Evolutionary conservation across 2,888 invertebrate species (phyloP).

Genomic region (Eledona agricola): DNA sequence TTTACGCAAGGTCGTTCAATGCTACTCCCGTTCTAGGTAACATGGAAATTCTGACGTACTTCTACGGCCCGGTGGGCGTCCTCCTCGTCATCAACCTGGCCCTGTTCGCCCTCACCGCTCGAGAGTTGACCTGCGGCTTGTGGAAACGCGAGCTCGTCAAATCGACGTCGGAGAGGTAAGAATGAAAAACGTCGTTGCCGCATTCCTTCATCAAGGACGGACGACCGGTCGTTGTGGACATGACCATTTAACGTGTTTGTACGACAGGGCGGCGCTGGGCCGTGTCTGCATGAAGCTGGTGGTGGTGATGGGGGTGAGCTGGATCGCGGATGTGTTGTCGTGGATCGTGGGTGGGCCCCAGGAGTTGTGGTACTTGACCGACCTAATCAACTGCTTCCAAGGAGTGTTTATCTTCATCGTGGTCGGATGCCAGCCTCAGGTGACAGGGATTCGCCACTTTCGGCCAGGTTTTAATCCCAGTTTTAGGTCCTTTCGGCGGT

Average conservation of each 20-base stretch:
- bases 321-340: slow-evolving; percentile 84
- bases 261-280: slow-evolving; percentile 79
- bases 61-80: slow-evolving; percentile 84
- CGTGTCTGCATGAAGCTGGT: slow-evolving; percentile 88
- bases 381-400: slow-evolving; percentile 85
- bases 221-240: background rate
- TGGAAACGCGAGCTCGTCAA: slow-evolving; percentile 91
- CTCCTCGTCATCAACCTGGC: slow-evolving; percentile 80
- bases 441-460: slow-evolving; percentile 55
- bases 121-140: slow-evolving; percentile 85
- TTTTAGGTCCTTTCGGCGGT: slow-evolving; percentile 71
- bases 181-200: slow-evolving; percentile 10
- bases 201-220: slow-evolving; percentile 27
- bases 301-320: slow-evolving; percentile 81
- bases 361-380: slow-evolving; percentile 84
- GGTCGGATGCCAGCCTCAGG: slow-evolving; percentile 88
- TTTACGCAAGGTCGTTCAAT: slow-evolving; percentile 14
- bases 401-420: slow-evolving; percentile 90
- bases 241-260: slow-evolving; percentile 27
- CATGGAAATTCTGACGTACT: slow-evolving; percentile 83
- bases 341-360: slow-evolving; percentile 85
- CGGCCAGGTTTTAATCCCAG: no score
- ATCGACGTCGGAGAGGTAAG: slow-evolving; percentile 78
- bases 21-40: slow-evolving; percentile 65
- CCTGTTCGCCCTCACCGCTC: slow-evolving; percentile 81